Evolutionary conservation across 23 tunicate species (phyloP).

Genomic region (Styela clava): DNA sequence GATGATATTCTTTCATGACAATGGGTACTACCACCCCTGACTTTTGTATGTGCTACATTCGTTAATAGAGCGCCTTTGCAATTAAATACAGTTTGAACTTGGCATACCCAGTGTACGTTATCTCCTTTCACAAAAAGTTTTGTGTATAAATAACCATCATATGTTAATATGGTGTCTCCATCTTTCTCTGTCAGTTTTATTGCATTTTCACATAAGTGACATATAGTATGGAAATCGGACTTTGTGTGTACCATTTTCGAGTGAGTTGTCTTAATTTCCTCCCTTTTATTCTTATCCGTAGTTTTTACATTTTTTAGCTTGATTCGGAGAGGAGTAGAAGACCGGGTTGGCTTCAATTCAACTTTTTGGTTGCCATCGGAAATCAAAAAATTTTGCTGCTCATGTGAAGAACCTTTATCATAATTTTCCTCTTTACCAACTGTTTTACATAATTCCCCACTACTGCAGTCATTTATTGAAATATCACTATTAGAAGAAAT

Average conservation of each 20-base stretch:
- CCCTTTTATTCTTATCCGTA: too few relatives aligned
- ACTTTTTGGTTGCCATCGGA: too few relatives aligned
- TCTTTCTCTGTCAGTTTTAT: background rate
- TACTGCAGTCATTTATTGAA: too few relatives aligned
- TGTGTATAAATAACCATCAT: background rate
- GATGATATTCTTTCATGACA: background rate
- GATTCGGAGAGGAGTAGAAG: background rate
- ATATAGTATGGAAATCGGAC: background rate
- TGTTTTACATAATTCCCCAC: too few relatives aligned
- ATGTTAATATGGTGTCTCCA: background rate
- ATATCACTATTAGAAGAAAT: too few relatives aligned
- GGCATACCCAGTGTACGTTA: background rate
- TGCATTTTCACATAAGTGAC: background rate
- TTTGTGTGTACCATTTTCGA: too few relatives aligned
- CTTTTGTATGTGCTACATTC: background rate
- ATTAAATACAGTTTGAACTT: background rate
- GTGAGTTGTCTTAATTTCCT: too few relatives aligned
- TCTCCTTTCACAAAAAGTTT: background rate
- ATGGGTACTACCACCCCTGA: background rate
- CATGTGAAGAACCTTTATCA: too few relatives aligned
- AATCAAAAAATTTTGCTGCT: too few relatives aligned
- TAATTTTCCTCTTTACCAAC: too few relatives aligned
- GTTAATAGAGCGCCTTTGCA: background rate
- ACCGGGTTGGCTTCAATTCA: too few relatives aligned
- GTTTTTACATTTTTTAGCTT: too few relatives aligned